Evolutionary conservation across 2,113 vertebrate genomes (phyloP).

Genomic region (Sarotherodon lohbergeri): DNA sequence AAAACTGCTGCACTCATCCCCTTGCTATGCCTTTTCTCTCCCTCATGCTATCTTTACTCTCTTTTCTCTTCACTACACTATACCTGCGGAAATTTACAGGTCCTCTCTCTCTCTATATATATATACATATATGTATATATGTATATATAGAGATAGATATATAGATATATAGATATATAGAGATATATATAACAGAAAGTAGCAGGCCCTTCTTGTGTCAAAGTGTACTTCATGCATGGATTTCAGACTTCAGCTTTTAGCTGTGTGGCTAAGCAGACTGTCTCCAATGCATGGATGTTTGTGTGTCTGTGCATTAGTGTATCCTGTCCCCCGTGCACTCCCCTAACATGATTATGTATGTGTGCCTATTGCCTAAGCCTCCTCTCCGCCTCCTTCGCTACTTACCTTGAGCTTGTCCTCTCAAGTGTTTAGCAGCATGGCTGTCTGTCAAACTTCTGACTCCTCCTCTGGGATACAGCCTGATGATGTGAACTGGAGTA

Average conservation of each 20-base stretch:
- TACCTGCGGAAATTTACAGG: background rate
- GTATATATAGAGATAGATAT: fast-evolving
- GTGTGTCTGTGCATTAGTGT: slow-evolving; percentile 4
- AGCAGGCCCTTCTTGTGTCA: background rate
- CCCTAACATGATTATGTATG: slow-evolving; percentile 37
- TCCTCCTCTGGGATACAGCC: slow-evolving; percentile 36
- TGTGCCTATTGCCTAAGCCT: slow-evolving; percentile 7
- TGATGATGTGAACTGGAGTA: slow-evolving; percentile 36
- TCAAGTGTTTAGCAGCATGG: slow-evolving; percentile 20
- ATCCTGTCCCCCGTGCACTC: background rate
- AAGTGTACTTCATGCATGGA: background rate
- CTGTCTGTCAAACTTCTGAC: slow-evolving; percentile 38
- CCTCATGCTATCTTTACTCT: slow-evolving; percentile 1
- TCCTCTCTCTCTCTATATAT: fast-evolving
- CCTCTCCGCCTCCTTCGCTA: background rate
- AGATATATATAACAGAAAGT: fast-evolving
- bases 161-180: fast-evolving
- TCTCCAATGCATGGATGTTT: background rate
- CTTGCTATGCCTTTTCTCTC: slow-evolving; percentile 10
- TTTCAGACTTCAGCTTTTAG: background rate
- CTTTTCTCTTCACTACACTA: background rate
- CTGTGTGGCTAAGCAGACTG: background rate
- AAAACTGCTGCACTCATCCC: slow-evolving; percentile 63
- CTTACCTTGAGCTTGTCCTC: slow-evolving; percentile 52
- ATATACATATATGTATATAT: background rate